Evolutionary conservation across 2,797 vertebrate genomes (phyloP).

Genomic region (Margarornis squamiger): DNA sequence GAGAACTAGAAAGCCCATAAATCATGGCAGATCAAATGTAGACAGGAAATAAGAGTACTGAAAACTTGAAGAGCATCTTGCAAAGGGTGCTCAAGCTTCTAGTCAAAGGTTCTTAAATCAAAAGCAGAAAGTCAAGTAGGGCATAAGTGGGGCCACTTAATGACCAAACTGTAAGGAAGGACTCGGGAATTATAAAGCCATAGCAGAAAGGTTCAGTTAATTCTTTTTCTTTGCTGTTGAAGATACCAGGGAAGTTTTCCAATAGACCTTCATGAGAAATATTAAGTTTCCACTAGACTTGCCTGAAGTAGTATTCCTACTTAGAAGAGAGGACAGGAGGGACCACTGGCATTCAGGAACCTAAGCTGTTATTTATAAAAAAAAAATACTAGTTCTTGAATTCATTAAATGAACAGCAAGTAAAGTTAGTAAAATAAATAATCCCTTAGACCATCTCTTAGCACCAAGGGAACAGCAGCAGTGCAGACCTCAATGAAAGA

Average conservation of each 20-base stretch:
- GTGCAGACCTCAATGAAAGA: background rate
- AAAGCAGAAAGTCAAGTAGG: background rate
- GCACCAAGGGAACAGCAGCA: no score
- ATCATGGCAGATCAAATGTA: background rate
- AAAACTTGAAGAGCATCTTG: background rate
- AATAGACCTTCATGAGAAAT: background rate
- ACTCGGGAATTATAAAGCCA: background rate
- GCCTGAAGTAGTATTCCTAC: background rate
- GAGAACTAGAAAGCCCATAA: background rate
- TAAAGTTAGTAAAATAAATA: background rate
- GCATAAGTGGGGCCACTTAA: background rate
- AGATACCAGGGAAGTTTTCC: background rate
- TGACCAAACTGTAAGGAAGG: slow-evolving; percentile 34
- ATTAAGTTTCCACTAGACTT: background rate
- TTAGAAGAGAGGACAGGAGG: background rate
- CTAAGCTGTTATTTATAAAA: background rate
- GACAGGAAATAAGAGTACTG: background rate
- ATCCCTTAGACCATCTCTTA: background rate
- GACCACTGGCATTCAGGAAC: background rate
- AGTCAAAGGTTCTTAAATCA: slow-evolving; percentile 34
- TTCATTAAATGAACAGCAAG: background rate
- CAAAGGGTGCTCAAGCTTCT: background rate
- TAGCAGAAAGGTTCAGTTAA: background rate
- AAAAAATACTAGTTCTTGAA: background rate
- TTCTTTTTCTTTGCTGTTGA: background rate